Percentiles rank a stretch among this genome's conserved stretches.
These are phyloP conservation scores for Anarrhichthys ocellatus DNA, from an alignment of 2,113 vertebrate genomes.

Conservation along the genomic window DNA sequence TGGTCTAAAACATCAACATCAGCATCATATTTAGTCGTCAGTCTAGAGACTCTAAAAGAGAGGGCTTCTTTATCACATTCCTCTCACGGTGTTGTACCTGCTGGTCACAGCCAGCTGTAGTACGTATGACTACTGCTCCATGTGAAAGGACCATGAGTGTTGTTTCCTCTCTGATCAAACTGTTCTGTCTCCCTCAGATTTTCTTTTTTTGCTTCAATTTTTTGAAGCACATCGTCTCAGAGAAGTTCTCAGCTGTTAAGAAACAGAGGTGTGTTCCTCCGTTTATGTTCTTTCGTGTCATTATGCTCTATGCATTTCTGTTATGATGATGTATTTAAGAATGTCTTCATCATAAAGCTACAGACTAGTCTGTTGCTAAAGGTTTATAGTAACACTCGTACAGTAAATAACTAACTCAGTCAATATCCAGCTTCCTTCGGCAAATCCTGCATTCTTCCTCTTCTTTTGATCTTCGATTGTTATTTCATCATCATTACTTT, in stretches of 20 bases:
- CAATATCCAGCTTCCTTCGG: neutral
- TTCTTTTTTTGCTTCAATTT: conserved; percentile 99
- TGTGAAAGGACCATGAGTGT: neutral
- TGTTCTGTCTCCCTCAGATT: conserved; percentile 85
- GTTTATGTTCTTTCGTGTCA: neutral
- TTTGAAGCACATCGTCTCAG: conserved; percentile 99
- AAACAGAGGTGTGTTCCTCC: conserved; percentile 87
- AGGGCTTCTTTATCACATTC: neutral
- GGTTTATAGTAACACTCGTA: neutral
- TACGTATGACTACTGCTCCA: neutral
- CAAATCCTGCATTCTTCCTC: neutral
- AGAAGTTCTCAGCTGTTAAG: conserved; percentile 94
- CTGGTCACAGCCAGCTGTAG: neutral
- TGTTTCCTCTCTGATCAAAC: neutral
- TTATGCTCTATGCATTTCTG: neutral
- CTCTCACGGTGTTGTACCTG: neutral
- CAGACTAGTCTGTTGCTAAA: neutral
- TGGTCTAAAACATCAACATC: neutral
- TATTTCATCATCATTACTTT: conserved; percentile 8
- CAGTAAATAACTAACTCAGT: neutral
- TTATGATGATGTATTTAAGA: neutral
- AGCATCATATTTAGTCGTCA: neutral
- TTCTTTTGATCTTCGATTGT: conserved; percentile 10
- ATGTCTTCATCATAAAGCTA: neutral
- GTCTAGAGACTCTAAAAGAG: neutral